phyloP scores from a whole-genome alignment of 2,888 invertebrate species.

The Polyommatus icarus region DNA sequence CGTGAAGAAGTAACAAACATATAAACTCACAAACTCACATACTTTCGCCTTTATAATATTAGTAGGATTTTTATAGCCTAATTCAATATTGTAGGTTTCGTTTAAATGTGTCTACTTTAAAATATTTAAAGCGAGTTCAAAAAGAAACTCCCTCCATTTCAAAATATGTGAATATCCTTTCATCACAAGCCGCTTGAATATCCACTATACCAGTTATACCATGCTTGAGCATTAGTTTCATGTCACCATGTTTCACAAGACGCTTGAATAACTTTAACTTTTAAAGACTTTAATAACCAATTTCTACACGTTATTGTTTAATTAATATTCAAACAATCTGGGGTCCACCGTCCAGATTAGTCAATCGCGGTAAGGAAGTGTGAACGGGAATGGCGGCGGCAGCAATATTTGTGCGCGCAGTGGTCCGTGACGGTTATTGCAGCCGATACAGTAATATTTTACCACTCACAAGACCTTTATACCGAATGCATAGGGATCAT shows the following conservation, averaged over 20 bases:
- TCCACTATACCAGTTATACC: too few relatives aligned
- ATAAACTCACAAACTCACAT: too few relatives aligned
- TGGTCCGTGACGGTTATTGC: constrained; percentile 59
- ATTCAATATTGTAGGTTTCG: too few relatives aligned
- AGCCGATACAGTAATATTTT: neutral
- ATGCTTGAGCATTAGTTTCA: neutral
- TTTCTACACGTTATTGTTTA: neutral
- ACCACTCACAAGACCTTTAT: constrained; percentile 38
- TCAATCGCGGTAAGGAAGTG: constrained; percentile 41
- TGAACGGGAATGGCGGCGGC: constrained; percentile 48
- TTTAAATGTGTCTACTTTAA: too few relatives aligned
- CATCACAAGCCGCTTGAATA: too few relatives aligned
- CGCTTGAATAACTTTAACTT: neutral
- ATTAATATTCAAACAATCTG: constrained; percentile 4
- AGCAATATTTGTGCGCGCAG: constrained; percentile 54
- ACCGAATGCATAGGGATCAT: neutral
- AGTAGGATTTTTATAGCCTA: too few relatives aligned
- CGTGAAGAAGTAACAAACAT: too few relatives aligned
- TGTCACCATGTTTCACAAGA: neutral
- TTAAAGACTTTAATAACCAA: neutral
- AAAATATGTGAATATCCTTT: neutral
- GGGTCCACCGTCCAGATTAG: constrained; percentile 28
- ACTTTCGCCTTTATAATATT: too few relatives aligned
- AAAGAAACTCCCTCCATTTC: neutral
- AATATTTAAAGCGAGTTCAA: too few relatives aligned